Conservation (phyloP, 2,888 invertebrate species). For the Phyto melanocephala region DNA sequence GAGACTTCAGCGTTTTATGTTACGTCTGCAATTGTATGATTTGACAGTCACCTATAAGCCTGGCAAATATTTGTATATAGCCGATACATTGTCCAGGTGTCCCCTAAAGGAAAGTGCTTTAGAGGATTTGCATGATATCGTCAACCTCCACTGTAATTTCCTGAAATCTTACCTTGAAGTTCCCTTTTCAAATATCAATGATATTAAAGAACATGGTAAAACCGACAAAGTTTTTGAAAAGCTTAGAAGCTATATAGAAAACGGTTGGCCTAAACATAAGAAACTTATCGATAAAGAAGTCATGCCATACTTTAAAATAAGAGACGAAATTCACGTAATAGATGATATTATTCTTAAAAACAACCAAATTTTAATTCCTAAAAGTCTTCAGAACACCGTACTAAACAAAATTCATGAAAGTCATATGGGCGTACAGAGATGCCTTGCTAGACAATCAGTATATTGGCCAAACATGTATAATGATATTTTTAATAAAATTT, state of each 20-base stretch:
- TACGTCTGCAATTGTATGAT: conserved; percentile 1
- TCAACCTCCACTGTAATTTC: conserved; percentile 13
- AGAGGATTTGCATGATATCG: neutral
- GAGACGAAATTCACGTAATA: neutral
- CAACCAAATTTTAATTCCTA: too few relatives aligned
- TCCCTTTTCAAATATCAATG: conserved; percentile 4
- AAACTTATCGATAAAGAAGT: neutral
- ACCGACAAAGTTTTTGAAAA: neutral
- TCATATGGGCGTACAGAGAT: neutral
- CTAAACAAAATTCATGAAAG: neutral
- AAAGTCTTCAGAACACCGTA: neutral
- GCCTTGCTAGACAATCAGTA: neutral
- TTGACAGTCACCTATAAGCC: neutral
- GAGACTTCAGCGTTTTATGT: neutral
- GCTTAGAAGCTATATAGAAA: neutral
- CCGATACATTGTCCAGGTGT: conserved; percentile 7
- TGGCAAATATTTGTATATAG: conserved; percentile 15
- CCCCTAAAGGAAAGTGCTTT: neutral
- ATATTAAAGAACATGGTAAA: conserved; percentile 2
- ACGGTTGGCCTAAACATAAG: conserved; percentile 1
- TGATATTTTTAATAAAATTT: neutral
- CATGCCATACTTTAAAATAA: neutral
- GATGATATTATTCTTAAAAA: conserved; percentile 16
- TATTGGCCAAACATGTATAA: neutral
- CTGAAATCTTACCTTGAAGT: neutral